A percentile compares a stretch with the other conserved stretches of the same genome.
phyloP scores from a whole-genome alignment of 2,797 vertebrate species.

The Protosalanx chinensis region DNA sequence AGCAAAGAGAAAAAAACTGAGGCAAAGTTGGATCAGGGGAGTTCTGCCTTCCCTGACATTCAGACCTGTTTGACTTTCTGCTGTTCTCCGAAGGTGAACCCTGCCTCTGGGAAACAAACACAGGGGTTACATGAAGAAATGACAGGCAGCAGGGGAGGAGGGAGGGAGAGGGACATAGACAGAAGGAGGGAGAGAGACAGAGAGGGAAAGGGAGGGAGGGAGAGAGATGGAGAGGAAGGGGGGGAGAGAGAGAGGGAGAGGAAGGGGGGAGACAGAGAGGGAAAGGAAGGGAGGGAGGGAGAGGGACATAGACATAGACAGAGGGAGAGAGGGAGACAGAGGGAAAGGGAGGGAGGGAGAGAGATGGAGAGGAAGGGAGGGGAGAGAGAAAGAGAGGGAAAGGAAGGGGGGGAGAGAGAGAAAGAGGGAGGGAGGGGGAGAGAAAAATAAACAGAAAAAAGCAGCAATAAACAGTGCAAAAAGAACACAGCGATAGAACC shows the following conservation, averaged over 20 bases:
- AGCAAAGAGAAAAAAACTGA: conserved; percentile 37
- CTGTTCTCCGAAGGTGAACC: conserved; percentile 83
- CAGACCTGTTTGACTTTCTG: conserved; percentile 79
- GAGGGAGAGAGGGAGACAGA: not conserved
- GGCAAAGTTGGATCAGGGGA: conserved; percentile 62
- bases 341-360: not conserved
- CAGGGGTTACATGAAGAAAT: not conserved
- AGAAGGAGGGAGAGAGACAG: not conserved
- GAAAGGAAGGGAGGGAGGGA: not conserved
- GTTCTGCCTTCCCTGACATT: conserved; percentile 74
- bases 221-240: not conserved
- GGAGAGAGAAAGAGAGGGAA: not conserved
- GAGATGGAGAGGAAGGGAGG: not conserved
- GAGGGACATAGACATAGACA: not conserved
- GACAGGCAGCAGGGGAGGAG: conserved; percentile 1
- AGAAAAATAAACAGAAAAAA: not conserved
- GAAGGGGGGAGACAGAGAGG: not conserved
- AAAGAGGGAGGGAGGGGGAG: not conserved
- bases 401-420: not conserved
- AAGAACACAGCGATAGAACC: too few species aligned
- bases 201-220: not conserved
- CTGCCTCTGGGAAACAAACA: conserved; percentile 72
- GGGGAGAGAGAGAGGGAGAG: not conserved
- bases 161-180: conserved; percentile 46
- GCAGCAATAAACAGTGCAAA: too few species aligned